Evolutionary conservation across 1,140 invertebrate species (phyloP).

Genomic region (Bombyx mandarina): DNA sequence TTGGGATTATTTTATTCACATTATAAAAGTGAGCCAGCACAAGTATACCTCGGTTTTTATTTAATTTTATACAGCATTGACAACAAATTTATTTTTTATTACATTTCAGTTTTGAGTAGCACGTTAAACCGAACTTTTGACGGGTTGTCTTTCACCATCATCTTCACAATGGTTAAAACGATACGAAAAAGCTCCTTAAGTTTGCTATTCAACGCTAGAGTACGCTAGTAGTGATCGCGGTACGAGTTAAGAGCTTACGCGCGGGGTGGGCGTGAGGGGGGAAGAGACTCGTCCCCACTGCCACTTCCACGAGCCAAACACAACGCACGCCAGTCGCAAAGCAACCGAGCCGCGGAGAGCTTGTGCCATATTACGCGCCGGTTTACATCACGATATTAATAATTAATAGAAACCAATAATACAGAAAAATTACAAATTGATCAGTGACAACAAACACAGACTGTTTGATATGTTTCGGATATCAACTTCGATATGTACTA

Average conservation of each 20-base stretch:
- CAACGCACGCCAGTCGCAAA: slow-evolving; percentile 57
- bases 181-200: not conserved
- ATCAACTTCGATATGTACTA: slow-evolving; percentile 15
- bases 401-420: slow-evolving; percentile 32
- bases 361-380: slow-evolving; percentile 31
- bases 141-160: no score
- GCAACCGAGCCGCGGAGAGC: slow-evolving; percentile 45
- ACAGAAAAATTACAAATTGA: slow-evolving; percentile 30
- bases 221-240: slow-evolving; percentile 26
- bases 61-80: no score
- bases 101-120: no score
- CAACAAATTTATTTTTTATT: no score
- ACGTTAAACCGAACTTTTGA: no score
- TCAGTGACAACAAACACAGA: slow-evolving; percentile 24
- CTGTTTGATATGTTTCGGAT: slow-evolving; percentile 29
- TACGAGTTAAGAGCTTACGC: slow-evolving; percentile 36
- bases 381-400: slow-evolving; percentile 50
- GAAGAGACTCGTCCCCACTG: slow-evolving; percentile 46
- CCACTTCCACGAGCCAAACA: slow-evolving; percentile 52
- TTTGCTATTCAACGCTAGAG: slow-evolving; percentile 50
- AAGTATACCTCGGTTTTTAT: no score
- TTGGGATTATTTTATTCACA: no score
- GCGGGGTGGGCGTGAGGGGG: slow-evolving; percentile 30
- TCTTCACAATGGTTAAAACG: no score
- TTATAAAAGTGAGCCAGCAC: no score